Evolutionary conservation across 2,888 invertebrate species (phyloP), one percentile per base, ranked within the genome.

Genomic region (Drosophila flavopinicola): DNA sequence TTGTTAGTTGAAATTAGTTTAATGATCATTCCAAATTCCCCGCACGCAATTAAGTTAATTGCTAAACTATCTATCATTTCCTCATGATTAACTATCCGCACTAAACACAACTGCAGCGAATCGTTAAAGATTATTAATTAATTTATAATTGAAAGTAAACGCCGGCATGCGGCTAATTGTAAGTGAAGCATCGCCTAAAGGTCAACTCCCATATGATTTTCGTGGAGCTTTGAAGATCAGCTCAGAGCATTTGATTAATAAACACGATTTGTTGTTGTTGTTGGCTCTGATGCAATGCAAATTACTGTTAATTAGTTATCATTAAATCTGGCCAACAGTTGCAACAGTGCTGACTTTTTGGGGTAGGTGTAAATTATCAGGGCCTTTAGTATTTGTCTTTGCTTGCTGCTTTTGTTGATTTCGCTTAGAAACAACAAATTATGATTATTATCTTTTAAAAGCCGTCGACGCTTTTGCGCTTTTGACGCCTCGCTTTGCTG

Each of bases 71-170:
- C 78, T 48, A 79, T 85, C 83, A 68, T 85, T 79, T 85, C 85
- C 85, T 78, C 56, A 53, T 75, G 72, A 75, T 75, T 66, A 66
- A 47, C 52, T 52, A 44, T 29, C 15, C 3, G 11, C 35, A 30
- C n/a, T n/a, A n/a, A n/a, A 51, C 33, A 29, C 44, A 48, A 30
- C 66, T 57, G 54, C 56, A 38, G 45, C 32, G 51, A 65, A 84
- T 70, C 80, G 84, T 86, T 80, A 68, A 67, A 71, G 44, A 67
- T 84, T 58, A 83, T 79, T 78, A 78, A 79, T 79, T 83, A 75
- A 71, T 77, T 84, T 61, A 70, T 67, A 86, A 79, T 76, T 76
- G 66, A 68, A 69, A 65, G 57, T 54, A 56, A 70, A 70, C 45
- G 64, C 76, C 57, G 66, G 57, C 70, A 37, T 66, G 52, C 51